Evolutionary conservation across 2,888 invertebrate species (phyloP).

Genomic region (Macroteleia sp.): DNA sequence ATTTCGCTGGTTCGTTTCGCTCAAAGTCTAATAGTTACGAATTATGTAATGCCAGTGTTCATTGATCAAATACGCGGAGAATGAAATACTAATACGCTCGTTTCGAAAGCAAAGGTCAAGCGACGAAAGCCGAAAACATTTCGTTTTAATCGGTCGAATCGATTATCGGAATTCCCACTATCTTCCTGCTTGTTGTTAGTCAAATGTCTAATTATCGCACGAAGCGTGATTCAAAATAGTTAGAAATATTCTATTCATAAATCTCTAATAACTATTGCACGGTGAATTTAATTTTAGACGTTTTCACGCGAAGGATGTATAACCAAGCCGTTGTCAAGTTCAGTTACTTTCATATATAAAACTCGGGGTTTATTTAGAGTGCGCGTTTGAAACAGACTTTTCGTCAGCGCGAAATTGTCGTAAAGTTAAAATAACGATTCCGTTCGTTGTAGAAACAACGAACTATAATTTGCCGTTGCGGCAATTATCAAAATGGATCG

Average conservation of each 20-base stretch:
- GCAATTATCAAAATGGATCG: slow-evolving; percentile 63
- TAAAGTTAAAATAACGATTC: slow-evolving; percentile 41
- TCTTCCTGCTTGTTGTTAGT: no score
- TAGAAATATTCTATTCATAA: no score
- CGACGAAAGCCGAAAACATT: slow-evolving; percentile 1
- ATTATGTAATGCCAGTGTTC: slow-evolving; percentile 38
- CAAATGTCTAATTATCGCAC: no score
- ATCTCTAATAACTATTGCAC: no score
- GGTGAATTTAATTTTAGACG: no score
- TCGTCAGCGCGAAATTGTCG: slow-evolving; percentile 20
- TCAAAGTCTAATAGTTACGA: slow-evolving; percentile 26
- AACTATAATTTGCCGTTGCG: slow-evolving; percentile 51
- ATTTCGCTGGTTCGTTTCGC: slow-evolving; percentile 20
- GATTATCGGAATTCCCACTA: no score
- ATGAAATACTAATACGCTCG: slow-evolving; percentile 21
- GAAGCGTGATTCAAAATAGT: no score
- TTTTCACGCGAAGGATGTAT: no score
- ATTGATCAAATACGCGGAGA: slow-evolving; percentile 30
- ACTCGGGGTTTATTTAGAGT: slow-evolving; percentile 18
- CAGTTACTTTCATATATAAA: background rate
- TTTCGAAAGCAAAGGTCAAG: slow-evolving; percentile 33
- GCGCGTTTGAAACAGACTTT: slow-evolving; percentile 17
- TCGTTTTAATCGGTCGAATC: no score
- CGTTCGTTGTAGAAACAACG: slow-evolving; percentile 32
- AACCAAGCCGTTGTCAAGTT: slow-evolving; percentile 3